Conservation (phyloP, 2,113 vertebrate genomes). For the Perca schrenkii region DNA sequence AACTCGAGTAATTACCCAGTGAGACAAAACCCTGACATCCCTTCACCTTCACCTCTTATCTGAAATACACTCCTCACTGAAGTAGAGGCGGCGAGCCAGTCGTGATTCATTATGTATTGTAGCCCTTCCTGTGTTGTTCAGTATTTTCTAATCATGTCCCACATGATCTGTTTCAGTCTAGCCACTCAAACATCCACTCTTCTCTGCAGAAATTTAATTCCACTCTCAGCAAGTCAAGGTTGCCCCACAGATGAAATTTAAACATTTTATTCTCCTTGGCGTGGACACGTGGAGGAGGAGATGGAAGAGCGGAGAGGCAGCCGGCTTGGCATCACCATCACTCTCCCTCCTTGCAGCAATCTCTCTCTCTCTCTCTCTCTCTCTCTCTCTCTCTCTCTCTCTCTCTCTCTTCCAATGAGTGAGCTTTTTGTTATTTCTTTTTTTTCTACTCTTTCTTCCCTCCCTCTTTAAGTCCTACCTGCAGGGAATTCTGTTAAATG, state of each 20-base stretch:
- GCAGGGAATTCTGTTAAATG: constrained; percentile 21
- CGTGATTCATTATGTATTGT: constrained; percentile 55
- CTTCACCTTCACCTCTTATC: constrained; percentile 38
- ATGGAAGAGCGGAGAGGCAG: constrained; percentile 19
- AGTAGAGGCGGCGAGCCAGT: constrained; percentile 18
- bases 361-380: background rate
- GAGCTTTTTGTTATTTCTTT: background rate
- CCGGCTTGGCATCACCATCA: constrained; percentile 5
- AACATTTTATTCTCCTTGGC: constrained; percentile 68
- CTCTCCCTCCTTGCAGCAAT: constrained; percentile 20
- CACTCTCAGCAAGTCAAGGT: constrained; percentile 70
- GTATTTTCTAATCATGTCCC: constrained; percentile 67
- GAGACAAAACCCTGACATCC: constrained; percentile 2
- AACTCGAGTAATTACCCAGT: background rate
- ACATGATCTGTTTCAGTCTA: constrained; percentile 56
- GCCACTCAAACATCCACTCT: constrained; percentile 61
- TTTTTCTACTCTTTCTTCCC: background rate
- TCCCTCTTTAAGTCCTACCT: background rate
- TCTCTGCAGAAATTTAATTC: constrained; percentile 69
- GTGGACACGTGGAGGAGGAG: constrained; percentile 38
- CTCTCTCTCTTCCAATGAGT: too few relatives aligned
- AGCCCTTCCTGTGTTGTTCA: constrained; percentile 42
- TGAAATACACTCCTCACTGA: constrained; percentile 34
- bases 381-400: background rate
- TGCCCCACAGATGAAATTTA: constrained; percentile 66